phyloP scores from a whole-genome alignment of 2,113 vertebrate genomes.

The Abramis brama region DNA sequence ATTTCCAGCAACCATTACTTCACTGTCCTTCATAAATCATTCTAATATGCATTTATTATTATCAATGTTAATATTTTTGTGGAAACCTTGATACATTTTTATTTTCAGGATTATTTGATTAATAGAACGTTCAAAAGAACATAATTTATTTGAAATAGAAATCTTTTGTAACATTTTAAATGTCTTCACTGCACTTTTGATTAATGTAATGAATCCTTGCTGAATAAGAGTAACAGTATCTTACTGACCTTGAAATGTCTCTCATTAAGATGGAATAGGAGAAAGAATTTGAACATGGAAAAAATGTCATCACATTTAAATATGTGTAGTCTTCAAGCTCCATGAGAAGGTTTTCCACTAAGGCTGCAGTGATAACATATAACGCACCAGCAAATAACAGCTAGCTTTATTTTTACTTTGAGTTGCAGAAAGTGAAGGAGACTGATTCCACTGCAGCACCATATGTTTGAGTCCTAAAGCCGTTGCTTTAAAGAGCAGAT shows the following conservation, averaged over 20 bases:
- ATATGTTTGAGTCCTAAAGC: conserved; percentile 27
- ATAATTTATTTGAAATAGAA: background rate
- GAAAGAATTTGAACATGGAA: background rate
- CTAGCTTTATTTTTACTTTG: conserved; percentile 6
- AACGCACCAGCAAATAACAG: conserved; percentile 5
- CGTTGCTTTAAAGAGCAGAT: conserved; percentile 36
- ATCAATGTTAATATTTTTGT: background rate
- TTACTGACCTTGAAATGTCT: background rate
- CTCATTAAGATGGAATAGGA: background rate
- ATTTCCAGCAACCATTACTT: background rate
- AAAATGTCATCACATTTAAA: background rate
- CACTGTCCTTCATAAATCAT: background rate
- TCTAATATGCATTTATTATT: background rate
- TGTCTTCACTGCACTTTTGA: background rate
- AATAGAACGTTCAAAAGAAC: background rate
- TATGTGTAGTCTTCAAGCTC: background rate
- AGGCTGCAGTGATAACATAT: conserved; percentile 20
- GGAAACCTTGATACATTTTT: background rate
- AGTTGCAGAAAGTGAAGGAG: conserved; percentile 20
- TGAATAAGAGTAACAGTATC: background rate
- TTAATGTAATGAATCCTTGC: background rate
- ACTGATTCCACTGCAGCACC: conserved; percentile 19
- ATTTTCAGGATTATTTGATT: background rate
- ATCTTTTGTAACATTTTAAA: background rate
- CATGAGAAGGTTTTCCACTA: background rate